These are phyloP conservation scores for Helicoverpa armigera DNA, from an alignment of 1,140 invertebrate species.

Conservation along the genomic window DNA sequence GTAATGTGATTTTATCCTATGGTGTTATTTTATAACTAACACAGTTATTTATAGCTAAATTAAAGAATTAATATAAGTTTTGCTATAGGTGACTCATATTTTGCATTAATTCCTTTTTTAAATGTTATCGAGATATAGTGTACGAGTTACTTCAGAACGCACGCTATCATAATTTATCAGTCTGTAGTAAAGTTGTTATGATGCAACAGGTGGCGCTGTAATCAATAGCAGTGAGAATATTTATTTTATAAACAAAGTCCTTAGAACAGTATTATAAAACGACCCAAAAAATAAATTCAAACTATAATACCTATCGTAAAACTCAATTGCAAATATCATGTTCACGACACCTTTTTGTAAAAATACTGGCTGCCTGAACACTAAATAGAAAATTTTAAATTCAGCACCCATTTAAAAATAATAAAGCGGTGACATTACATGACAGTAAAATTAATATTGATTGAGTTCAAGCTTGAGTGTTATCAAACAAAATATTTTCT, in stretches of 20 bases:
- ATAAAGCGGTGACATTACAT: not conserved
- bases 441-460: not conserved
- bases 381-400: no score
- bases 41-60: not conserved
- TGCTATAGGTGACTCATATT: not conserved
- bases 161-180: slow-evolving; percentile 15
- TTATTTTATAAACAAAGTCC: no score
- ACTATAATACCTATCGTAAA: no score
- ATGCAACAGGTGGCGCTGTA: slow-evolving; percentile 32
- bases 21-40: not conserved
- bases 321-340: no score
- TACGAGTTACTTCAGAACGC: slow-evolving; percentile 19
- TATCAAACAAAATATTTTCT: not conserved
- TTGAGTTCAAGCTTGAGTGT: not conserved
- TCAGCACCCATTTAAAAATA: no score
- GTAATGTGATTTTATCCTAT: not conserved
- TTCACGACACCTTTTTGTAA: no score
- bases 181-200: not conserved
- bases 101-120: not conserved
- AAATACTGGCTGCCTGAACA: no score
- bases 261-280: no score
- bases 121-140: not conserved
- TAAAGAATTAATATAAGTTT: not conserved
- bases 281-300: no score
- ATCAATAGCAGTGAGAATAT: no score